Base-by-base conservation (phyloP, 2,113 vertebrate genomes). In the Smithornis capensis region DNA sequence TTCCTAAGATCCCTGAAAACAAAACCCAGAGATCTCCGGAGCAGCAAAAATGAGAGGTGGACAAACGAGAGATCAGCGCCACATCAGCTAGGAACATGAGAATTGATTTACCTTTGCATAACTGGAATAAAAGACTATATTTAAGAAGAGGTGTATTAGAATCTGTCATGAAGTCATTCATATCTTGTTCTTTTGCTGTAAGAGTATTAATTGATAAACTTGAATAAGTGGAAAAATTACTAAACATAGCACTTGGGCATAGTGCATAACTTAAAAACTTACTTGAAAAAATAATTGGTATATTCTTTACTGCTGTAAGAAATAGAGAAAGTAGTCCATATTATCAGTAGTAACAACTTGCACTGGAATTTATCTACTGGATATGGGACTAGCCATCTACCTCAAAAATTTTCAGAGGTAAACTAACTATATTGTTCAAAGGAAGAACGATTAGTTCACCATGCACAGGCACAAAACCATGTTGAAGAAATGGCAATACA, bases 111-210 rank as follows among this genome's bases (percentile, higher is more conserved):
- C 7, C 63, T 71, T 8, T 50, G 57, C 3, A 0, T 74, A 37
- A 81, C 11, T 22, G 23, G 22, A 77, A 81, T 35, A 49, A 79
- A 77, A 73, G 15, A 80, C 4, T 15, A 1, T 16, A 45, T 40
- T 70, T 89, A 19, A 75, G 71, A 82, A 78, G 60, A 64, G 0
- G 0, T 24, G 4, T 31, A 37, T n/a, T 1, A 0, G 25, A 81
- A 87, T 5, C 12, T 18, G 8, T 4, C 18, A 57, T 8, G 12
- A 94, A 62, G 24, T 80, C 17, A 83, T 40, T 52, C 1, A 0
- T 29, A 55, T 27, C 23, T 21, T 44, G 9, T 40, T 56, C 42
- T 71, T 73, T 4, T 0, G 18, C 62, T n/a, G 33, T 37, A 60
- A 69, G 6, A 50, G 5, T 21, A 62, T 31, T 25, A 63, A 17